phyloP scores from a whole-genome alignment of 2,113 vertebrate genomes.

The Gorsachius goisagi region DNA sequence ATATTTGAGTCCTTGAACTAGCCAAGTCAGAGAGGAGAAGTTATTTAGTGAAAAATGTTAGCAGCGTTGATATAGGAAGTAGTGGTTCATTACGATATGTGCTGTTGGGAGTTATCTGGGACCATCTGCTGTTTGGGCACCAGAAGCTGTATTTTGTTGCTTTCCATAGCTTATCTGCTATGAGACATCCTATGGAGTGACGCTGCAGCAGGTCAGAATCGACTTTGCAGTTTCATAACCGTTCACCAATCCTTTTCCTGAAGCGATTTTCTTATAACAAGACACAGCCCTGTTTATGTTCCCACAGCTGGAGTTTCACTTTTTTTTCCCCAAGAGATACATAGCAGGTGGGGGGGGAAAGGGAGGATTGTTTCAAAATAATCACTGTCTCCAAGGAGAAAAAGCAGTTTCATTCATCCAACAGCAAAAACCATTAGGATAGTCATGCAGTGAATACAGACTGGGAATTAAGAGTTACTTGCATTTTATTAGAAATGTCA shows the following conservation, averaged over 20 bases:
- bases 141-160: background rate
- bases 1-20: background rate
- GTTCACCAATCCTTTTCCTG: background rate
- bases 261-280: background rate
- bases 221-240: background rate
- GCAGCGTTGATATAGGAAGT: background rate
- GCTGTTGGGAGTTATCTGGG: background rate
- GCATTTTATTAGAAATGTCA: background rate
- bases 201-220: background rate
- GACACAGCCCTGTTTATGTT: background rate
- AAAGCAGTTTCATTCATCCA: background rate
- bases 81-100: background rate
- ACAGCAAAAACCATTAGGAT: background rate
- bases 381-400: background rate
- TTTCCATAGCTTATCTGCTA: background rate
- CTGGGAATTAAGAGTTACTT: background rate
- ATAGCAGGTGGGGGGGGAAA: background rate
- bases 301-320: background rate
- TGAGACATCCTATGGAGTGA: background rate
- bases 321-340: background rate
- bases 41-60: background rate
- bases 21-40: background rate
- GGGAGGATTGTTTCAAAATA: background rate
- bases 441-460: background rate
- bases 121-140: background rate